Percentiles rank a stretch among this genome's conserved stretches.
These are phyloP conservation scores for Apeltes quadracus DNA, from an alignment of 2,113 vertebrate species.

Conservation along the genomic window DNA sequence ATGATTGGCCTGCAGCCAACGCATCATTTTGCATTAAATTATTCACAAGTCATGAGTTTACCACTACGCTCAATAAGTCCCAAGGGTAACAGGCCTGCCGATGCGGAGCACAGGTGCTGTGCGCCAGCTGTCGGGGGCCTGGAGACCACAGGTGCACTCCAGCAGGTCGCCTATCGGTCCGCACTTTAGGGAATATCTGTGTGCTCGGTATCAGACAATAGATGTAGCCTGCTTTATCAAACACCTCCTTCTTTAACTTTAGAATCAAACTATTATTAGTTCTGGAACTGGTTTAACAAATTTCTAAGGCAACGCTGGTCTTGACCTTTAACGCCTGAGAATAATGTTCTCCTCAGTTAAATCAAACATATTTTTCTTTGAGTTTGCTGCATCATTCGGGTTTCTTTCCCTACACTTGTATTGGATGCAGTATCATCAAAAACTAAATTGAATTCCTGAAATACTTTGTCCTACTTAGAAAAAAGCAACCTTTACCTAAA, in stretches of 20 bases:
- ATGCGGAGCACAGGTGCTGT: conserved; percentile 14
- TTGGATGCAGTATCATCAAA: neutral
- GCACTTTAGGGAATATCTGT: neutral
- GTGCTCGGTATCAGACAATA: neutral
- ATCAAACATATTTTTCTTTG: neutral
- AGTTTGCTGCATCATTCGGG: neutral
- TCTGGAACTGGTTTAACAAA: neutral
- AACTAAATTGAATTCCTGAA: neutral
- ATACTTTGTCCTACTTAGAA: neutral
- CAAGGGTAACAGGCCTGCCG: conserved; percentile 37
- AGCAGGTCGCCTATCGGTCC: neutral
- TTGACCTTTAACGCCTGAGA: neutral
- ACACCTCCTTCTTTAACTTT: neutral
- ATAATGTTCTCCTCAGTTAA: neutral
- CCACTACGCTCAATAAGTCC: neutral
- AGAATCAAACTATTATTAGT: neutral
- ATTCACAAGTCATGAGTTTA: conserved; percentile 51
- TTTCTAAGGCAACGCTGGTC: neutral
- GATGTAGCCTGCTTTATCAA: neutral
- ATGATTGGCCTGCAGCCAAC: conserved; percentile 41
- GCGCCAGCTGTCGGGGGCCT: conserved; percentile 47
- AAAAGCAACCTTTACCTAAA: neutral
- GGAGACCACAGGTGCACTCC: conserved; percentile 26
- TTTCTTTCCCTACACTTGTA: neutral
- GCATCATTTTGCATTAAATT: conserved; percentile 63